Evolutionary conservation across 1,140 invertebrate genomes (phyloP), one percentile per base, ranked within the genome.

Genomic region (Homarus americanus): DNA sequence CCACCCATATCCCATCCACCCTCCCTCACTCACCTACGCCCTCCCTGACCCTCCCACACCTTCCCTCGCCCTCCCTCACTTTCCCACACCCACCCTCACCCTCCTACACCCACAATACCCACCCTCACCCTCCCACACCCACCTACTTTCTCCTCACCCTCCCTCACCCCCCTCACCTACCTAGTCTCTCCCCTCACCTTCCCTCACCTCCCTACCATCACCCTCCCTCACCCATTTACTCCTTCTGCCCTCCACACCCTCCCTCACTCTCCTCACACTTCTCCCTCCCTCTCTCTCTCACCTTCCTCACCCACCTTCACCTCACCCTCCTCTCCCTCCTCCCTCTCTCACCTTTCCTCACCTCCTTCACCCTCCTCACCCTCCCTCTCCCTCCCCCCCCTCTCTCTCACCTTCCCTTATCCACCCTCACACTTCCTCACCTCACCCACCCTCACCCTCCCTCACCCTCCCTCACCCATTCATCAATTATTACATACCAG

Each of bases 331-430:
- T 38, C 36, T n/a, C 80, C 17, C 80, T 49, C 58, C 34, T 28
- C 80, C n/a, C n/a, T n/a, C n/a, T n/a, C n/a, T 82, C 80, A 15
- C 58, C n/a, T 28, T n/a, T 34, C 44, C 79, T 36, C n/a, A 5
- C 28, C 32, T 28, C 32, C 58, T n/a, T 1, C 75, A 20, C 38
- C 34, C 24, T 78, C 75, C 1, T 2, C 66, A 15, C 10, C 34
- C 38, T 15, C 36, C 12, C 75, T 9, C 38, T 41, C 10, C 2
- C 34, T 1, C n/a, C 17, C 38, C 66, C 66, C 9, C 66, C 66
- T 9, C 9, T 72, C 66, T 24, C 10, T 0, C 66, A 72, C 40
- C 5, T 79, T n/a, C 24, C 34, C 12, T 5, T 32, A 24, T 49
- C 34, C 58, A 15, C 28, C 12, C 10, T 24, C 24, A 34, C 24